A percentile compares a stretch with the other conserved stretches of the same genome.
Conservation (phyloP, 2,888 invertebrate species). For the Oxycera nigricornis region DNA sequence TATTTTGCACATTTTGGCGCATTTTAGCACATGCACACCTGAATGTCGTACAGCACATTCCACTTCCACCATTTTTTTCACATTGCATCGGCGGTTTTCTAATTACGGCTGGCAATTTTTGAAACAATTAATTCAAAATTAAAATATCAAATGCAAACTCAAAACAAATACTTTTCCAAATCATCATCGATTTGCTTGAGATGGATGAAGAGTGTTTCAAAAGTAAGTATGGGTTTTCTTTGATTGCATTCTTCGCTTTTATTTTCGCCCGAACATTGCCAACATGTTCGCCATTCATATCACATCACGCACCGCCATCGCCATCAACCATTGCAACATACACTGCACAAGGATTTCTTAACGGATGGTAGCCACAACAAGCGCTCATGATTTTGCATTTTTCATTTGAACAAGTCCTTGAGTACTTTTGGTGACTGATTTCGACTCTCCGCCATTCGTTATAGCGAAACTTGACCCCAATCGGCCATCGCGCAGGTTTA, state of each 20-base stretch:
- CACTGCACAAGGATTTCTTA: not conserved
- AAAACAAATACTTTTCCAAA: not conserved
- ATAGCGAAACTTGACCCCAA: slow-evolving; percentile 71
- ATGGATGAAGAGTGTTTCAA: not conserved
- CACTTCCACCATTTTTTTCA: too few species aligned
- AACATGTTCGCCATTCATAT: not conserved
- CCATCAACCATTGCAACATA: not conserved
- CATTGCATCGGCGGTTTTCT: too few species aligned
- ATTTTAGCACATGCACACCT: not conserved
- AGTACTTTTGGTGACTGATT: not conserved
- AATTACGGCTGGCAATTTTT: too few species aligned
- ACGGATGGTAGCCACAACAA: not conserved
- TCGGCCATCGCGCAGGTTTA: slow-evolving; percentile 75
- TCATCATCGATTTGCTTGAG: not conserved
- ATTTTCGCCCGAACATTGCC: not conserved
- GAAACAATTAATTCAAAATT: too few species aligned
- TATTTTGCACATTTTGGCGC: not conserved
- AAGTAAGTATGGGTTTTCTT: slow-evolving; percentile 31
- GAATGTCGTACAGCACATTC: not conserved
- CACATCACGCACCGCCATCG: not conserved
- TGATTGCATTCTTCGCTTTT: not conserved
- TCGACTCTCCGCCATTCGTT: not conserved
- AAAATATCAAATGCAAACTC: not conserved
- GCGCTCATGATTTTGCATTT: not conserved
- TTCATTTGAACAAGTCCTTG: not conserved